phyloP scores from a whole-genome alignment of 2,113 vertebrate genomes.

The Danionella cerebrum region DNA sequence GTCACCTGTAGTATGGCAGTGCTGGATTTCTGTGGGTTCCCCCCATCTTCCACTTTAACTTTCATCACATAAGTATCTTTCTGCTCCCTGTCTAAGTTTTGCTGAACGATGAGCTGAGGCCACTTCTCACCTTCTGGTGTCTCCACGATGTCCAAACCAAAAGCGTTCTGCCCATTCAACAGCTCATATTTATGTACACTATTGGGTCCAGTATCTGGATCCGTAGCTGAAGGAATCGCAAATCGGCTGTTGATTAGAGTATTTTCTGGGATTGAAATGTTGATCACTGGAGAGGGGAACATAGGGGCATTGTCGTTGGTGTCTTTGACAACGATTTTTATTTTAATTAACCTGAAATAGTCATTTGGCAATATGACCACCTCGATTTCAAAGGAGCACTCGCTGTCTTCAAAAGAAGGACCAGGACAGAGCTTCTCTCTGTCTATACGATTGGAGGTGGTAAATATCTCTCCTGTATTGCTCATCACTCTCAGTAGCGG shows the following conservation, averaged over 20 bases:
- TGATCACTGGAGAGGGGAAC: constrained; percentile 98
- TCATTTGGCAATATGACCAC: constrained; percentile 98
- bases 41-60: constrained; percentile 97
- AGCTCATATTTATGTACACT: constrained; percentile 96
- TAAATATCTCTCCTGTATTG: constrained; percentile 94
- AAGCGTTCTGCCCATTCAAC: constrained; percentile 91
- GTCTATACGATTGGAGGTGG: constrained; percentile 93
- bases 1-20: constrained; percentile 97
- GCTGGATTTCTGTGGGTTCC: constrained; percentile 95
- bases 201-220: constrained; percentile 96
- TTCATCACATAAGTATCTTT: constrained; percentile 99
- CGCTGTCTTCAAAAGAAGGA: constrained; percentile 83
- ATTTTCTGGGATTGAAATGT: constrained; percentile 98
- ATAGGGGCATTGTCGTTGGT: constrained; percentile 98
- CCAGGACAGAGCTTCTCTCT: constrained; percentile 94
- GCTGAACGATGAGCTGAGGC: constrained; percentile 97
- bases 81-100: constrained; percentile 95
- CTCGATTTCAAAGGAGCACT: constrained; percentile 98
- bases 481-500: constrained; percentile 94
- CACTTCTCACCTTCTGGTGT: constrained; percentile 98
- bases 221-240: constrained; percentile 93
- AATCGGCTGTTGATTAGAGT: constrained; percentile 98
- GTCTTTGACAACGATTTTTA: constrained; percentile 97
- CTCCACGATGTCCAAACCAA: constrained; percentile 97
- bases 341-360: constrained; percentile 97